Conservation (phyloP, 2,888 invertebrate genomes). For the Phaonia tiefii region DNA sequence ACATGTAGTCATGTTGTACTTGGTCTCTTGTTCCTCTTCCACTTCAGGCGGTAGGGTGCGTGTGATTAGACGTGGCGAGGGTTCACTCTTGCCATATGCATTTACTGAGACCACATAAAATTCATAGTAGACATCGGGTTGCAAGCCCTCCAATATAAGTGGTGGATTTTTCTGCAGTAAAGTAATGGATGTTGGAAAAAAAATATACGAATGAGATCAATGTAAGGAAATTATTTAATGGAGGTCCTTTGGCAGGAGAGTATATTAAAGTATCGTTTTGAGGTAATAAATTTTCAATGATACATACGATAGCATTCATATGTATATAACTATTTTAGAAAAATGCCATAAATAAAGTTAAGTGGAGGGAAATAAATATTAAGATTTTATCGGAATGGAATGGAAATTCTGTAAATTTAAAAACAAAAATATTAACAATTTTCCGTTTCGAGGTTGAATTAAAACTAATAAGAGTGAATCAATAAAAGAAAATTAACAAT, state of each 20-base stretch:
- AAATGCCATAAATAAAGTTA: too few relatives aligned
- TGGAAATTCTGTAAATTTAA: too few relatives aligned
- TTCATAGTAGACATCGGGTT: conserved; percentile 89
- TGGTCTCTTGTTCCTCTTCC: conserved; percentile 80
- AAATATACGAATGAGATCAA: not conserved
- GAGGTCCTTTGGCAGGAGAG: not conserved
- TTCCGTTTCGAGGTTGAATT: too few relatives aligned
- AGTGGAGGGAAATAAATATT: too few relatives aligned
- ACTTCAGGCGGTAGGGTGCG: conserved; percentile 83
- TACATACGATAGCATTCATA: not conserved
- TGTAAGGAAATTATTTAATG: not conserved
- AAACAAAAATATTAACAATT: too few relatives aligned
- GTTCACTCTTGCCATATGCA: conserved; percentile 88
- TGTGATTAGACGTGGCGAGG: conserved; percentile 89
- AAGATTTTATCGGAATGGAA: too few relatives aligned
- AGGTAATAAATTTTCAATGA: conserved; percentile 20
- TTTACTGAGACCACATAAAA: conserved; percentile 90
- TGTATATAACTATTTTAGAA: too few relatives aligned
- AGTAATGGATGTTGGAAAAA: not conserved
- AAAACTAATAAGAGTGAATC: too few relatives aligned
- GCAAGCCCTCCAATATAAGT: conserved; percentile 87
- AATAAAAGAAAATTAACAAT: too few relatives aligned
- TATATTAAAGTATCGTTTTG: conserved; percentile 15
- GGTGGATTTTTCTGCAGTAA: conserved; percentile 83
- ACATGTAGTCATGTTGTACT: conserved; percentile 90